Base-by-base conservation (phyloP, 1,140 invertebrate species). In the Atta cephalotes region DNA sequence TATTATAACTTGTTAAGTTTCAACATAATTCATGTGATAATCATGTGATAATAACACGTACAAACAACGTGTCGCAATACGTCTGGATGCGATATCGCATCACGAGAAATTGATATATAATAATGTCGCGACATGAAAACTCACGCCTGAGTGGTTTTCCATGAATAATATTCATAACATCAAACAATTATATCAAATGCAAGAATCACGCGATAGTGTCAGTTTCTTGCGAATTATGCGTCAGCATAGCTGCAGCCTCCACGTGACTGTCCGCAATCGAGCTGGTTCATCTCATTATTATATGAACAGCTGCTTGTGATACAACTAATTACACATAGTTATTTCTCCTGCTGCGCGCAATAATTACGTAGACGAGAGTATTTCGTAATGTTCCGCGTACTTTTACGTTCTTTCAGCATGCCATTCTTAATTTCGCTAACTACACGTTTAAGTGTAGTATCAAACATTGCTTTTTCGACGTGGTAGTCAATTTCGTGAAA, bases 201-300 rank as follows among this genome's bases (percentile, higher is more conserved):
- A n/a, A 21, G 18, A 2, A 82, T 60, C 80, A 74, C 53, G 68
- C 70, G 68, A 71, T 81, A 81, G 39, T 45, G 18, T n/a, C 14
- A 5, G 6, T 74, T 62, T 74, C 70, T 28, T 53, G 80, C 21
- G n/a, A 82, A 82, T 74, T 49, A 25, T 49, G 28, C 80, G 56
- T 76, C 80, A 84, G 80, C 68, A 16, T 9, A 60, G 21, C 21
- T 12, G 25, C 62, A n/a, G 12, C 21, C 56, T 28, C 70, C 70
- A 76, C 56, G 70, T 76, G 56, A 76, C 14, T 51, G n/a, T 49
- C 49, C 18, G 53, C 39, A 39, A 74, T 74, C 39, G 9, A 21
- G 65, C 21, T 21, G 18, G 53, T 62, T 76, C n/a, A 14, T 51
- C 66, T 84, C 25, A 60, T 82, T 68, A 84, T 74, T 74, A 76